Conservation (phyloP, 1,140 invertebrate genomes). For the Hetaerina americana region DNA sequence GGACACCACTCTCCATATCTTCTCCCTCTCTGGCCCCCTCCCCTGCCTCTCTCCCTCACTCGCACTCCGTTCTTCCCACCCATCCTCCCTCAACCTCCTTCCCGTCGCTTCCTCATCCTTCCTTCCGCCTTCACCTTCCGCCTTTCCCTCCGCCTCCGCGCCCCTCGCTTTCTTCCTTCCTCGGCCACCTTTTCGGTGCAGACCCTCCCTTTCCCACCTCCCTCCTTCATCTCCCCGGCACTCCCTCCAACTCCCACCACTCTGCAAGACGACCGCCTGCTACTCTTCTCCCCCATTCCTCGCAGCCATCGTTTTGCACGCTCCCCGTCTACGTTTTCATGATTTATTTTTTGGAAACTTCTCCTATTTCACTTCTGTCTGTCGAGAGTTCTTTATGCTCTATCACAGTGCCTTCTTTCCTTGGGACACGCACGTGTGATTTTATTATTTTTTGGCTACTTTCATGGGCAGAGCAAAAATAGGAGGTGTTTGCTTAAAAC, state of each 20-base stretch:
- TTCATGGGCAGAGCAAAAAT: no score
- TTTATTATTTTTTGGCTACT: no score
- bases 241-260: background rate
- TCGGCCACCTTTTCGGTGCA: background rate
- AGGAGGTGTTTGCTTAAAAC: no score
- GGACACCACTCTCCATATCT: background rate
- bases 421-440: no score
- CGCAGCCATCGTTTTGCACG: no score
- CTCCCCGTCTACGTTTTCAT: no score
- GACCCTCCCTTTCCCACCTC: background rate
- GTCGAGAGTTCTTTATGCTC: no score
- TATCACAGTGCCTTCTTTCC: no score
- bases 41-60: background rate
- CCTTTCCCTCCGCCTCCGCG: background rate
- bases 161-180: background rate
- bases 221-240: background rate
- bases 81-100: background rate
- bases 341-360: no score
- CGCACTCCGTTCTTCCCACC: background rate
- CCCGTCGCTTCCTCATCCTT: background rate
- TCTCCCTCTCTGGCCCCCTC: background rate
- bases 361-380: no score
- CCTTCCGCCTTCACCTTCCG: background rate
- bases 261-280: no score
- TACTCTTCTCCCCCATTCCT: no score